Evolutionary conservation across 2,888 invertebrate genomes (phyloP).

Genomic region (Lamellibrachia columna): DNA sequence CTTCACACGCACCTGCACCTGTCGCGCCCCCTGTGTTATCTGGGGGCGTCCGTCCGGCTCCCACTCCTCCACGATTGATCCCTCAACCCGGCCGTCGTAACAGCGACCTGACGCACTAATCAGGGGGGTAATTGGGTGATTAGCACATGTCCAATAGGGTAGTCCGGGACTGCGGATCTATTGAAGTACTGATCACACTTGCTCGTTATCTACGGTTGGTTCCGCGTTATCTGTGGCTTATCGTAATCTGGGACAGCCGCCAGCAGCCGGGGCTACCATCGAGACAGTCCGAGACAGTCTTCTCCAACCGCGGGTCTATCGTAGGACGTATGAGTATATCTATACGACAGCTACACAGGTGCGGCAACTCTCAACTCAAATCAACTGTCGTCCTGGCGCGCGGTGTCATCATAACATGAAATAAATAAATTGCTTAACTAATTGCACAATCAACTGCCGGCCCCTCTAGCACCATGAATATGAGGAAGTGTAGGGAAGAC

Average conservation of each 20-base stretch:
- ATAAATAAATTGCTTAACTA: not conserved
- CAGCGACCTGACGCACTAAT: not conserved
- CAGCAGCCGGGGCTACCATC: not conserved
- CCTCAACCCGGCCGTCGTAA: not conserved
- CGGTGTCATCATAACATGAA: no score
- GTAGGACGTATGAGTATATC: no score
- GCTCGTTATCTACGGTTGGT: not conserved
- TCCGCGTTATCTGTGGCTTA: not conserved
- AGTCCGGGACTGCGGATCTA: not conserved
- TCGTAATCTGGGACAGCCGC: conserved; percentile 6
- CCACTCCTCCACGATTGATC: not conserved
- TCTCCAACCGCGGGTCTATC: no score
- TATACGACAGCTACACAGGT: no score
- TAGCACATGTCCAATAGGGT: not conserved
- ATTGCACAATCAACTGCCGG: not conserved
- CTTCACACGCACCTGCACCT: not conserved
- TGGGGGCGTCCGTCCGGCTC: not conserved
- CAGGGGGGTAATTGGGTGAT: conserved; percentile 11
- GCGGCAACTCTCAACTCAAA: not conserved
- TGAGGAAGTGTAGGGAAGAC: no score
- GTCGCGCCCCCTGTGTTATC: not conserved
- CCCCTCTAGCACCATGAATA: not conserved
- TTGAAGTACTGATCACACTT: not conserved
- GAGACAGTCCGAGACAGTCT: not conserved
- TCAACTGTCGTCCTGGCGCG: no score